A percentile compares a stretch with the other conserved stretches of the same genome.
These are phyloP conservation scores for Tauraco hartlaubi DNA, from an alignment of 2,797 vertebrate species.

Conservation along the genomic window DNA sequence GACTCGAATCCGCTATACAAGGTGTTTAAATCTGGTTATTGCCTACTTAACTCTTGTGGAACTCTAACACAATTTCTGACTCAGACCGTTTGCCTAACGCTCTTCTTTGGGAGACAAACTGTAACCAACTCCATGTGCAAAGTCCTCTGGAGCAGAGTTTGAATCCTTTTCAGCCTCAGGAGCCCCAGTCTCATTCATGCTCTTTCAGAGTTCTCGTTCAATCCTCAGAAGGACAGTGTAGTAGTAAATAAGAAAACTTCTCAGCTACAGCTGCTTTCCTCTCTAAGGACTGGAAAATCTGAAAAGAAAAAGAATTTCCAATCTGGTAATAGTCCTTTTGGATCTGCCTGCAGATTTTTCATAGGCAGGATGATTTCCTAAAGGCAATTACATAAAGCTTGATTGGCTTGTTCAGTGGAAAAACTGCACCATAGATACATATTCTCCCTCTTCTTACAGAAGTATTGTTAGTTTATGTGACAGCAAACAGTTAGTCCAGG, in stretches of 20 bases:
- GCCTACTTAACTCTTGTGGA: neutral
- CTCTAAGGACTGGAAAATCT: neutral
- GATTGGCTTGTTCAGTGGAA: neutral
- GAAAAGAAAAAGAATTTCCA: neutral
- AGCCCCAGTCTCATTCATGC: neutral
- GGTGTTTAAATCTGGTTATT: neutral
- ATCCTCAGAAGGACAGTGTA: neutral
- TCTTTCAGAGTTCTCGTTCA: neutral
- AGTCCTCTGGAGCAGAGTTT: neutral
- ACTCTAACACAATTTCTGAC: neutral
- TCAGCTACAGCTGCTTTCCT: neutral
- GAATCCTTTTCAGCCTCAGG: neutral
- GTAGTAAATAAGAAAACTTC: neutral
- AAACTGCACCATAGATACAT: neutral
- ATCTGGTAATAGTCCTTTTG: neutral
- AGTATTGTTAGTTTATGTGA: neutral
- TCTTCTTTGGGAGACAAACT: neutral
- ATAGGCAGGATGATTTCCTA: neutral
- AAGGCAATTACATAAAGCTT: neutral
- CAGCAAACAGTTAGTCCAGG: neutral
- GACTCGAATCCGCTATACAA: neutral
- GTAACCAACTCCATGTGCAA: neutral
- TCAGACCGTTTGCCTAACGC: neutral
- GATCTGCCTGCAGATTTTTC: neutral
- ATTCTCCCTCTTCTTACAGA: neutral